These are phyloP conservation scores for Philopedon plagiatum DNA, from an alignment of 2,888 invertebrate species.

Conservation along the genomic window DNA sequence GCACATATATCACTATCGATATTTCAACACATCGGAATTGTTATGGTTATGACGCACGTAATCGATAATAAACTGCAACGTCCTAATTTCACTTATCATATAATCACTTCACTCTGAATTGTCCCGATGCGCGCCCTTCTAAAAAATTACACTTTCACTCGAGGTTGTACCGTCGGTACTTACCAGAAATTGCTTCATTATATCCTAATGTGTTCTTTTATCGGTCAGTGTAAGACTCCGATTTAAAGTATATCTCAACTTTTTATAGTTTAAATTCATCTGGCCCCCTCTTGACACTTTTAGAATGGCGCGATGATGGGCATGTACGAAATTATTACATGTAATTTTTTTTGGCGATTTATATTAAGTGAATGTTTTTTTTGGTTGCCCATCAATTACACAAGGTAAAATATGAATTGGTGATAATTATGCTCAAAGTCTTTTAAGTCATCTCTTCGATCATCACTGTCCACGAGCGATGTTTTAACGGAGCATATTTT, in stretches of 20 bases:
- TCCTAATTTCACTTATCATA: conserved; percentile 9
- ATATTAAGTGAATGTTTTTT: conserved; percentile 46
- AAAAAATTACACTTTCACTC: conserved; percentile 37
- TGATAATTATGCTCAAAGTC: conserved; percentile 42
- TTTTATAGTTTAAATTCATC: conserved; percentile 46
- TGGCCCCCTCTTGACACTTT: conserved; percentile 39
- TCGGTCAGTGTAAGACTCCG: conserved; percentile 46
- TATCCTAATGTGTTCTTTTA: conserved; percentile 38
- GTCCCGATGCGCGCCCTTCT: conserved; percentile 21
- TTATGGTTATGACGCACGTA: not conserved
- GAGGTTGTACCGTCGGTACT: conserved; percentile 44
- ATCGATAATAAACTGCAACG: conserved; percentile 3
- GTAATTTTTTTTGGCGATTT: conserved; percentile 46
- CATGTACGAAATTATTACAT: conserved; percentile 36
- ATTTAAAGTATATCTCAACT: conserved; percentile 45
- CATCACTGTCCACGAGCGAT: not conserved
- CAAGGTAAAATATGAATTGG: conserved; percentile 41
- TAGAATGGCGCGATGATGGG: conserved; percentile 45
- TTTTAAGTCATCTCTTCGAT: conserved; percentile 18
- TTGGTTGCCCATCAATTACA: conserved; percentile 36
- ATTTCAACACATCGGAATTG: not conserved
- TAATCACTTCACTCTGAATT: conserved; percentile 24
- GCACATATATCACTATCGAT: not conserved
- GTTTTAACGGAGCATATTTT: not conserved
- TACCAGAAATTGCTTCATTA: conserved; percentile 57